Base-by-base conservation (phyloP, 1,140 invertebrate species). In the Drosophila triauraria region DNA sequence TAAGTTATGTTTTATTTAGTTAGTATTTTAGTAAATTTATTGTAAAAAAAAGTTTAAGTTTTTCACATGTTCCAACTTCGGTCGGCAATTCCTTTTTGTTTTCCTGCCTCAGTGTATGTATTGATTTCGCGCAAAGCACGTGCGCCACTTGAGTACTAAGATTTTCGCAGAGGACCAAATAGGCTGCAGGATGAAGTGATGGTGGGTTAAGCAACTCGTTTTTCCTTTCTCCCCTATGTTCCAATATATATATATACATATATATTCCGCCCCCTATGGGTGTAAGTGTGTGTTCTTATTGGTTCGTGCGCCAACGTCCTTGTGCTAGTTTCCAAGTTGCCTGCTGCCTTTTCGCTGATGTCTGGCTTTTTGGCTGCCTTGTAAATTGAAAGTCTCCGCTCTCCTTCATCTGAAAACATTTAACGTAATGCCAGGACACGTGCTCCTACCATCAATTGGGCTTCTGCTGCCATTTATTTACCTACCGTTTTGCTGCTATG, bases 391-490 rank as follows among this genome's bases (percentile, higher is more conserved):
- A 88, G 84, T 88, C 81, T 76, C 68, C 78, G 63, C 7, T 10
- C 32, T 48, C 40, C 32, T 51, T 43, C 46, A 27, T 27, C 48
- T 53, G 60, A 88, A 80, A 83, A 75, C 84, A 88, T 88, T 87
- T 88, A 87, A 84, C 76, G 80, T 78, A 69, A 80, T 76, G 77
- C 70, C 58, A 64, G 64, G 78, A 90, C 84, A 88, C 84, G 84
- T 88, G 78, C 80, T 84, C 62, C 74, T 75, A 63, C 80, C 84
- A 88, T 90, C 84, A 88, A 88, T 88, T 88, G 85, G 80, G 78
- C 81, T 78, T 63, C 77, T 87, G 84, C 80, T 88, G 74, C 80
- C 80, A 88, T 84, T 86, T 88, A 88, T 88, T 88, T 88, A 88
- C 84, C 80, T 78, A 83, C 44, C 65, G 46, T 67, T 70, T 77